Evolutionary conservation across 23 tunicate species (phyloP).

Genomic region (Styela plicata): DNA sequence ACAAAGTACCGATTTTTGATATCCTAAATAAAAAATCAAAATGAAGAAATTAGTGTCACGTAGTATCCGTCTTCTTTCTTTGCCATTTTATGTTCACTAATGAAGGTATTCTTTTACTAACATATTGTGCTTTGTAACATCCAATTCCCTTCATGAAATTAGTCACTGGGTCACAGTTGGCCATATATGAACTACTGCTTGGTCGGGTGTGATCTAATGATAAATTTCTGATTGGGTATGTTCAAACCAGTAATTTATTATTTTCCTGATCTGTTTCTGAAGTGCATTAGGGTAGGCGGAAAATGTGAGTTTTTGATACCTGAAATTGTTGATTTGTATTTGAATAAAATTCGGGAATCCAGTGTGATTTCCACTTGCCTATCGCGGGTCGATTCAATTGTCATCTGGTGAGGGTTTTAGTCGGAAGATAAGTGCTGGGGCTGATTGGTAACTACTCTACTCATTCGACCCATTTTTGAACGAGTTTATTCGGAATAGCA

Average conservation of each 20-base stretch:
- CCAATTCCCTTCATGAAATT: not conserved
- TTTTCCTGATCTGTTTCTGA: not conserved
- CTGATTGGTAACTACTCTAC: no score
- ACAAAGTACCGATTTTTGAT: not conserved
- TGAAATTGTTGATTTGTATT: conserved; percentile 18
- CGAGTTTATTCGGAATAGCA: no score
- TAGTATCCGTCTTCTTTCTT: not conserved
- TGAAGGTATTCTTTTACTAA: not conserved
- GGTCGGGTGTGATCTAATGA: not conserved
- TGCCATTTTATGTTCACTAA: not conserved
- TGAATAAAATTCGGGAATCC: conserved; percentile 23
- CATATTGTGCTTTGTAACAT: not conserved
- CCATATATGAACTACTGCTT: not conserved
- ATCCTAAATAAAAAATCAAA: no score
- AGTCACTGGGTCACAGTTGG: not conserved
- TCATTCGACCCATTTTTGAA: no score
- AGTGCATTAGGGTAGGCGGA: conserved; percentile 32
- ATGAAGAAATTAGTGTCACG: not conserved
- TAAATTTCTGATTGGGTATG: not conserved
- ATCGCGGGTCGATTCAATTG: not conserved
- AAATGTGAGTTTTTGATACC: conserved; percentile 26
- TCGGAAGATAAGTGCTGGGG: no score
- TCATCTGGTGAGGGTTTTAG: no score
- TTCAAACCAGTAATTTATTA: conserved; percentile 2
- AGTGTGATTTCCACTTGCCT: conserved; percentile 15